Evolutionary conservation across 2,797 vertebrate genomes (phyloP).

Genomic region (Rhinoraja longicauda): DNA sequence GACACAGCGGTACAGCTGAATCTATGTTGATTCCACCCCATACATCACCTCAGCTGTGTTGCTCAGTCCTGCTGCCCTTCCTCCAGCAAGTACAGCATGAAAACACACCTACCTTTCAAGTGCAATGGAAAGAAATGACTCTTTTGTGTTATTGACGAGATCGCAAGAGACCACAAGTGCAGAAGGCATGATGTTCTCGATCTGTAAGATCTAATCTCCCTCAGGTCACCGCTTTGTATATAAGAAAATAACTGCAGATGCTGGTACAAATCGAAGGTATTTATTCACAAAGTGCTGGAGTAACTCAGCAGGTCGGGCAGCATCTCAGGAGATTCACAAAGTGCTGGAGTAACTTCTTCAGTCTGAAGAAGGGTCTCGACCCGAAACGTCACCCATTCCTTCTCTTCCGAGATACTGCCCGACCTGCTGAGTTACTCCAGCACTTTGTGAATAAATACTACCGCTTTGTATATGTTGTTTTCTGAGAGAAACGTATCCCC

Average conservation of each 20-base stretch:
- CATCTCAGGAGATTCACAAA: no score
- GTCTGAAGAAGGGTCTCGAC: no score
- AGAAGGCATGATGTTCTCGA: background rate
- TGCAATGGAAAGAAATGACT: constrained; percentile 30
- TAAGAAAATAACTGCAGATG: no score
- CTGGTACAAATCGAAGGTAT: no score
- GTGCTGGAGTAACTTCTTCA: no score
- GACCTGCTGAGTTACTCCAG: no score
- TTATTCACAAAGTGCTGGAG: no score
- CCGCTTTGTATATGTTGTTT: background rate
- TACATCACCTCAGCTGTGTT: background rate
- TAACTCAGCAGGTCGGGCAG: no score
- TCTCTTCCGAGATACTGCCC: no score
- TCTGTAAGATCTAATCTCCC: background rate
- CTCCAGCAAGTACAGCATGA: background rate
- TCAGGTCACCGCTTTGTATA: background rate
- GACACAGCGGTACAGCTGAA: background rate
- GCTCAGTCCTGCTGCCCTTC: background rate
- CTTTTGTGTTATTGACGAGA: background rate
- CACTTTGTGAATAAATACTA: no score
- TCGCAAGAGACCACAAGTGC: constrained; percentile 23
- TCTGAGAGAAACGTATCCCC: background rate
- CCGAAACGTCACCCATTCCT: no score
- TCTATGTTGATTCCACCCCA: background rate
- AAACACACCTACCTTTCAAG: background rate